Conservation (phyloP, 2,797 vertebrate genomes). For the Chromis chromis region DNA sequence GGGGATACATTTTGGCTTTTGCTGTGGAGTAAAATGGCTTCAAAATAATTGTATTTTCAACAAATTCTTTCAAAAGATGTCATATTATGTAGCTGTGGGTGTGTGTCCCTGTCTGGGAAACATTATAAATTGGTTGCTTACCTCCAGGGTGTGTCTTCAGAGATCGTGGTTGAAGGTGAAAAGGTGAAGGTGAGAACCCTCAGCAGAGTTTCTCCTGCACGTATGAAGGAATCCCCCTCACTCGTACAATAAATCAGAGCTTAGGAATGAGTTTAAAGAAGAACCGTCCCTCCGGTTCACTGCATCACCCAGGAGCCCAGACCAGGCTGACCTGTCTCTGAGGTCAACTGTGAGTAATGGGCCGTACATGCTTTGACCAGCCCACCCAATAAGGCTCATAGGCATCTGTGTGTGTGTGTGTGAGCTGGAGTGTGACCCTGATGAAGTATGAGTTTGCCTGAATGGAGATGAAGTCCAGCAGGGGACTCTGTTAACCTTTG, state of each 20-base stretch:
- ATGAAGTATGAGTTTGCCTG: constrained; percentile 49
- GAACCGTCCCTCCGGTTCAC: constrained; percentile 20
- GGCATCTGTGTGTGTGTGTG: constrained; percentile 31
- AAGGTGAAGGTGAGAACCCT: constrained; percentile 51
- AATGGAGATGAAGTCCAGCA: constrained; percentile 64
- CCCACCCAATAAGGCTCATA: constrained; percentile 54
- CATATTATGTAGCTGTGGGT: too few species aligned
- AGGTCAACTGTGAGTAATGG: constrained; percentile 78
- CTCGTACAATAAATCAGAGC: constrained; percentile 53
- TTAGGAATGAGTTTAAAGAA: constrained; percentile 43
- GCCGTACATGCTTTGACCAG: constrained; percentile 52
- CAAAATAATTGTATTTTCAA: too few species aligned
- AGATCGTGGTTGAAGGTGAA: constrained; percentile 25
- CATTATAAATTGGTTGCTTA: background rate
- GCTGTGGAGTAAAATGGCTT: background rate
- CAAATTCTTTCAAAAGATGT: too few species aligned
- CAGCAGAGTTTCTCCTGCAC: constrained; percentile 7
- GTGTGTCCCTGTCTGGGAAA: background rate
- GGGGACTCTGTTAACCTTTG: constrained; percentile 75
- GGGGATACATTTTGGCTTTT: background rate
- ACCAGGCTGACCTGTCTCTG: constrained; percentile 54
- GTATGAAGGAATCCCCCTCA: constrained; percentile 32
- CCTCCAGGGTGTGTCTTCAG: background rate
- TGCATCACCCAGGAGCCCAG: constrained; percentile 40
- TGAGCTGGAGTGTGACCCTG: constrained; percentile 23